phyloP scores from a whole-genome alignment of 2,113 vertebrate species.

The Cygnus atratus region DNA sequence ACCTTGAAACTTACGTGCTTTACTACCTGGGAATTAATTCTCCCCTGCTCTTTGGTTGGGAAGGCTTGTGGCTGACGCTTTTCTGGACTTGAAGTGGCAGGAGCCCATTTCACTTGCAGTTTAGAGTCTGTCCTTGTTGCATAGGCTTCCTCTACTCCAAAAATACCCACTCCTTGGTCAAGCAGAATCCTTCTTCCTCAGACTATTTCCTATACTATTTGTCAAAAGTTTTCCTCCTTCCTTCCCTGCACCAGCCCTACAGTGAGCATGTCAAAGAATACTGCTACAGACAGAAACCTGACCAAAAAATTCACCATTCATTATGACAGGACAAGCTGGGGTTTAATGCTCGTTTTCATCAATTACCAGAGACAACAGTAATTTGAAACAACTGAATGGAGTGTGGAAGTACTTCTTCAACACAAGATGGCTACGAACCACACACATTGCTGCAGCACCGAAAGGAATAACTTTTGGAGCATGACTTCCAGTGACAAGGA shows the following conservation, averaged over 20 bases:
- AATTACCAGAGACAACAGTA: background rate
- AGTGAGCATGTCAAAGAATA: background rate
- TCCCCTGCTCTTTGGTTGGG: background rate
- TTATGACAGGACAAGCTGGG: background rate
- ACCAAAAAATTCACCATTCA: background rate
- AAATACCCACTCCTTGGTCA: background rate
- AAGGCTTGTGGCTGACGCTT: background rate
- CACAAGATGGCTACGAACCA: background rate
- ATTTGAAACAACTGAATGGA: background rate
- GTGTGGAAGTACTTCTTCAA: too few relatives aligned
- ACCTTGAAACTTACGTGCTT: background rate
- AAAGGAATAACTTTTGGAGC: background rate
- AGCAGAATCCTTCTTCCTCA: background rate
- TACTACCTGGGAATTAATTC: background rate
- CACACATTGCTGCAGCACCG: fast-evolving
- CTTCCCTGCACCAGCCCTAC: background rate
- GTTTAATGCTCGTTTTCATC: background rate
- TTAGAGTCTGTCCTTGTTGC: background rate
- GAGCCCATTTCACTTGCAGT: background rate
- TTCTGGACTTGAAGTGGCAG: background rate
- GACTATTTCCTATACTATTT: background rate
- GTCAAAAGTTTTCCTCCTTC: background rate
- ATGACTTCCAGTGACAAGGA: background rate
- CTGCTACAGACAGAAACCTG: background rate
- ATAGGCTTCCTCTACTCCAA: background rate